These are phyloP conservation scores for Ectemnius cavifrons DNA, from an alignment of 2,888 invertebrate species.

Conservation along the genomic window DNA sequence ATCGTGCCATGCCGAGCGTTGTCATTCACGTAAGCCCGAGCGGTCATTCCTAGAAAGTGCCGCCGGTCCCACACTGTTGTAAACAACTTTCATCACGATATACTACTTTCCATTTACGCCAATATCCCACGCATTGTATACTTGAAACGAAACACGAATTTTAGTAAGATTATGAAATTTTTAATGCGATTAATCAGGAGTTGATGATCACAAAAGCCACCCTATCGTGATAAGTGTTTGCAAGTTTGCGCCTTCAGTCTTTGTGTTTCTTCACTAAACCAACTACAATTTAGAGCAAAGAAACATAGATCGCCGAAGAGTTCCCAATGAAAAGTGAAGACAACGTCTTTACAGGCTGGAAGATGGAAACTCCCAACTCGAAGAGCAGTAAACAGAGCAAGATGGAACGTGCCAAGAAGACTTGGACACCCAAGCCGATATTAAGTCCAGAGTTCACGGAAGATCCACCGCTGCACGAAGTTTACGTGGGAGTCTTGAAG, in stretches of 20 bases:
- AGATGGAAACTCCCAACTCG: conserved; percentile 44
- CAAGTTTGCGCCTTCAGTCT: too few relatives aligned
- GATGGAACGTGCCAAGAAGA: conserved; percentile 39
- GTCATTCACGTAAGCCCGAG: not conserved
- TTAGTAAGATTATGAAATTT: too few relatives aligned
- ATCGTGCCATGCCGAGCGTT: conserved; percentile 15
- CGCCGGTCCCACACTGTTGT: not conserved
- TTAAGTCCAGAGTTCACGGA: conserved; percentile 80
- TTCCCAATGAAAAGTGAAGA: conserved; percentile 54
- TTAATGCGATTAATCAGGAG: too few relatives aligned
- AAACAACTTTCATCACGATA: conserved; percentile 1
- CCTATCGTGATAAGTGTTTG: too few relatives aligned
- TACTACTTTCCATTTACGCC: too few relatives aligned
- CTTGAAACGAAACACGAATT: too few relatives aligned
- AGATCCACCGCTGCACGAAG: conserved; percentile 79
- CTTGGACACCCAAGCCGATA: conserved; percentile 77
- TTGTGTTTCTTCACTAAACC: not conserved
- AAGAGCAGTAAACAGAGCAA: conserved; percentile 45
- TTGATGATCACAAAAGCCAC: too few relatives aligned
- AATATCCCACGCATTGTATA: too few relatives aligned
- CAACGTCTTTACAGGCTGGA: conserved; percentile 67
- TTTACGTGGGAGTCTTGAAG: conserved; percentile 82
- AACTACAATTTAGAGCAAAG: not conserved
- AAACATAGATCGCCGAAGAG: not conserved
- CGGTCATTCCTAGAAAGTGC: not conserved